Evolutionary conservation across 2,797 vertebrate genomes (phyloP), one percentile per base, ranked within the genome.

Genomic region (Hylomyscus alleni): DNA sequence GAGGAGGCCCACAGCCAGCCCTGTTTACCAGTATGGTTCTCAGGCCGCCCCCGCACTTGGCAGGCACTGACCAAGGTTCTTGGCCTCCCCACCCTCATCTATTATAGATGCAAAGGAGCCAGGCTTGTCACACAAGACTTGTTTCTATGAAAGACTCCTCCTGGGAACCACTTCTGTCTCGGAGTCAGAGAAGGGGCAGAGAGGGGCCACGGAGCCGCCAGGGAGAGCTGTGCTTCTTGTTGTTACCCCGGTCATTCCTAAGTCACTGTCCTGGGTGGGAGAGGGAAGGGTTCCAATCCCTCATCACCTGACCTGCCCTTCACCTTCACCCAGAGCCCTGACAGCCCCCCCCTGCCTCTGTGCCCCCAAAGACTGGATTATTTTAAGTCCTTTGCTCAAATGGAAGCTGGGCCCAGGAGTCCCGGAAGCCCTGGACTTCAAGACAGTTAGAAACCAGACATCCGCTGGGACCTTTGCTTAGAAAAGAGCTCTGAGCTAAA

Each of bases 81-180:
- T 0, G 9, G 81, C 96, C 94, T 13, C 69, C 84, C 83, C 0
- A 31, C 83, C 94, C 83, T 98, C 97, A 98, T 98, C 95, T 96
- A 98, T 98, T 96, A 98, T 98, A 86, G 94, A 98, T 97, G 77
- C 56, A 0, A 62, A 97, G 97, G 95, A 97, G 81, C 94, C 72
- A 82, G 84, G 93, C 87, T 92, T 97, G 95, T 96, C 95, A 97
- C 3, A 95, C 96, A 97, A 97, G 97, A 97, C 96, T 96, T 96
- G 96, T 91, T 97, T 78, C 95, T 76, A 40, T 97, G 97, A 97
- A 97, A 97, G 98, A 95, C 92, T 95, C 72, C 91, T 47, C 65
- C 91, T n/a, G 29, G 3, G 77, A 81, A 75, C 78, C 47, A 47
- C 4, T 90, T 86, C 84, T 90, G 88, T 52, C 94, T 85, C 1